Base-by-base conservation (phyloP, 1,140 invertebrate genomes). In the Drosophila simulans region DNA sequence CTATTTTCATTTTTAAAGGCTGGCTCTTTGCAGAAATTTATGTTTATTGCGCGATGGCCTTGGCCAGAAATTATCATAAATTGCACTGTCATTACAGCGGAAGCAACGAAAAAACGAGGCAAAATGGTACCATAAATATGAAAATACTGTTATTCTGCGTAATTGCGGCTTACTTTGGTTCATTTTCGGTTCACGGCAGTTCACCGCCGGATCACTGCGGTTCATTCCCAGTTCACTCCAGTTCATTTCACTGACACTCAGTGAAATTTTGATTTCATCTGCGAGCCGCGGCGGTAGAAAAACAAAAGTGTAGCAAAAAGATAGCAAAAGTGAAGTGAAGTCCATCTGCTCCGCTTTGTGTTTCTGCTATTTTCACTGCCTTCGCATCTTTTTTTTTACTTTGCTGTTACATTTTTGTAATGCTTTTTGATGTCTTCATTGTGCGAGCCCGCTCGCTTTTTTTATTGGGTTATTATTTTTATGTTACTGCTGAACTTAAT, bases 201-300 rank as follows among this genome's bases (percentile, higher is more conserved):
- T 71, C 65, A 57, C 45, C 52, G 37, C 48, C 20, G 17, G 68
- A 65, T 66, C 64, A 34, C 27, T 31, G 35, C 11, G 46, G 60
- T 78, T 66, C 45, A 75, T 55, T 59, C 56, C 68, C 35, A 63
- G 46, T 58, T 63, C 37, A 65, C 60, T 69, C 25, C 11, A 39
- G 59, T 70, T 40, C 31, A 49, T 63, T 54, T 72, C 57, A 25
- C 22, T 31, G 57, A 17, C 48, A 54, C 51, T 27, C 60, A 71
- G 74, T 66, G 74, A 89, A 86, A 89, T 89, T 70, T 89, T 69
- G 80, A 84, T 88, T 89, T 88, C 83, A 88, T 88, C 79, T 75
- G 39, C 48, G 48, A 66, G 54, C 55, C 40, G 63, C 52, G 51
- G 51, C 62, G 37, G 35, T 45, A 64, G 11, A 39, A 45, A 54